Evolutionary conservation across 2,888 invertebrate species (phyloP), one percentile per base, ranked within the genome.

Genomic region (Schizaphis graminum): DNA sequence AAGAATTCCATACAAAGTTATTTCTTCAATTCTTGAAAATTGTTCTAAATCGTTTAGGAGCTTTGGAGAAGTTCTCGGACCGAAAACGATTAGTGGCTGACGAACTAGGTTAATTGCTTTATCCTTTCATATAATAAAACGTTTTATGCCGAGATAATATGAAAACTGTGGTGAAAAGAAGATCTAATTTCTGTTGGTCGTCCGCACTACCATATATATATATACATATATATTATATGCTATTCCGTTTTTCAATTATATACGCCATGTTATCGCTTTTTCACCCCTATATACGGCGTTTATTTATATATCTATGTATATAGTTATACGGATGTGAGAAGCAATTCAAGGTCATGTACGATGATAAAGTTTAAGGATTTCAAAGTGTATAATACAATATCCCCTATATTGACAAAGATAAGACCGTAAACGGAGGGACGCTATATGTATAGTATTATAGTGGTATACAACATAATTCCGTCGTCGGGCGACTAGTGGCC

Each of bases 51-150:
- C 88, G 92, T 77, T 77, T n/a, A 41, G 44, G 67, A 41, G 67
- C 41, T 92, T 92, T 92, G 49, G 87, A 35, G 28, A 88, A 92
- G 67, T 88, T 88, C 41, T 44, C n/a, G 49, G 28, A 41, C 87
- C 53, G 53, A 53, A 92, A 92, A 16, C 67, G 67, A 88, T 88
- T 88, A 88, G 35, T 41, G 11, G 47, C 28, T 10, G 5, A 4
- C 5, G 41, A 41, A 92, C 92, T 67, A 53, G 67, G 92, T 92
- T 92, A 88, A 92, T 92, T 92, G 92, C 92, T 92, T 92, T 77
- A 92, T 92, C 92, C 88, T 87, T 61, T 87, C 88, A 28, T 67
- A 88, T 53, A 61, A 88, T 88, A 92, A 92, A 92, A 67, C 67
- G 92, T 88, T 92, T 92, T 47, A n/a, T 47, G n/a, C 57, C 28